These are phyloP conservation scores for Gastrophysa polygoni DNA, from an alignment of 2,888 invertebrate species.

Conservation along the genomic window DNA sequence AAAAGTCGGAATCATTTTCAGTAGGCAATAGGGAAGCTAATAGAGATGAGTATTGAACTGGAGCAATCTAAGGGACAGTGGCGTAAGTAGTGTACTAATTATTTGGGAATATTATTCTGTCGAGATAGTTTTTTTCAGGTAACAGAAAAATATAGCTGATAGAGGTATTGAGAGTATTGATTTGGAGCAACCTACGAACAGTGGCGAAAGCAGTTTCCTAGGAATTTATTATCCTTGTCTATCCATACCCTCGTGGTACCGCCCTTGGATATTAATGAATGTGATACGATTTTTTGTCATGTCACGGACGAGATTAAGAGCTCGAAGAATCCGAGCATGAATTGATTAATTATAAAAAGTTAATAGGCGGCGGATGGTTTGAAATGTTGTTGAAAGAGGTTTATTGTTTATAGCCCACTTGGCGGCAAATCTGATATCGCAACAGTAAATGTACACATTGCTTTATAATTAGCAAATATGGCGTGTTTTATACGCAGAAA, in stretches of 20 bases:
- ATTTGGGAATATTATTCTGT: too few relatives aligned
- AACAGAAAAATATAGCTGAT: too few relatives aligned
- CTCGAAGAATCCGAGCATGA: constrained; percentile 13
- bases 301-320: constrained; percentile 16
- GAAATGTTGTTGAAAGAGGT: constrained; percentile 32
- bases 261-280: constrained; percentile 18
- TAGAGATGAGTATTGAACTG: too few relatives aligned
- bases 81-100: too few relatives aligned
- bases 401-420: constrained; percentile 34
- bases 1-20: too few relatives aligned
- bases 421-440: constrained; percentile 29
- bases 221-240: not conserved
- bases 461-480: constrained; percentile 29
- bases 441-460: constrained; percentile 28
- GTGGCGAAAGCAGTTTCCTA: not conserved
- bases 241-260: not conserved
- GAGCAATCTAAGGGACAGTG: too few relatives aligned
- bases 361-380: constrained; percentile 28
- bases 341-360: constrained; percentile 28
- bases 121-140: too few relatives aligned
- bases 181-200: too few relatives aligned
- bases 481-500: constrained; percentile 4
- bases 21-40: too few relatives aligned
- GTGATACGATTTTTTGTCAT: constrained; percentile 20
- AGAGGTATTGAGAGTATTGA: too few relatives aligned